Conservation (phyloP, 2,888 invertebrate genomes). For the Zaprionus bogoriensis region DNA sequence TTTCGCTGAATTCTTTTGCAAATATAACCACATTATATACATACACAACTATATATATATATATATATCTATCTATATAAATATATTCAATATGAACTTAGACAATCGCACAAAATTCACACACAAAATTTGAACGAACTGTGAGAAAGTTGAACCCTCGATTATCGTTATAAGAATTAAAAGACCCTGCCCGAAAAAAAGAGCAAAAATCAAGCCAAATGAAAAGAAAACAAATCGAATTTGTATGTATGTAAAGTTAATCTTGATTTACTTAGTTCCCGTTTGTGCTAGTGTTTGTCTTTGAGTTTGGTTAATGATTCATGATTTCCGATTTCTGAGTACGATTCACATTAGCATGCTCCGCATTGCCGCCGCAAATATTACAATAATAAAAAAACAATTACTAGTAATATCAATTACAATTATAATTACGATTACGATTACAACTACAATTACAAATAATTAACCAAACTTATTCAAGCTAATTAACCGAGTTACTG, state of each 20-base stretch:
- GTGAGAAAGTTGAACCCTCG: slow-evolving; percentile 38
- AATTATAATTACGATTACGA: slow-evolving; percentile 25
- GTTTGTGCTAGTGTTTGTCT: slow-evolving; percentile 23
- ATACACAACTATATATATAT: slow-evolving; percentile 49
- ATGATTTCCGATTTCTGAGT: slow-evolving; percentile 40
- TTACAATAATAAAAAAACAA: slow-evolving; percentile 3
- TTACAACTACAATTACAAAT: slow-evolving; percentile 36
- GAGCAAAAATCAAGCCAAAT: background rate
- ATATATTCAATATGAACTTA: too few relatives aligned
- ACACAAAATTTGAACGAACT: slow-evolving; percentile 58
- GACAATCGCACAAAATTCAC: slow-evolving; percentile 67
- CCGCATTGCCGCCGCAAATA: slow-evolving; percentile 45
- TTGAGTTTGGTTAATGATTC: slow-evolving; percentile 54
- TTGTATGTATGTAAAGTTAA: slow-evolving; percentile 75
- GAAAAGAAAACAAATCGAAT: slow-evolving; percentile 29
- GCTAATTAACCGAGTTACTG: slow-evolving; percentile 40
- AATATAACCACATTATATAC: slow-evolving; percentile 65
- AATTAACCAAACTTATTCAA: background rate
- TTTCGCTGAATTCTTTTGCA: slow-evolving; percentile 63
- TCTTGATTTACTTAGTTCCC: slow-evolving; percentile 23
- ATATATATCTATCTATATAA: slow-evolving; percentile 16
- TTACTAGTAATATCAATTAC: slow-evolving; percentile 38
- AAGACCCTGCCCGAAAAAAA: slow-evolving; percentile 32
- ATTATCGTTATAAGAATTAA: slow-evolving; percentile 53
- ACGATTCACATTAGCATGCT: slow-evolving; percentile 65